Percentiles rank a stretch among this genome's conserved stretches.
Evolutionary conservation across 2,888 invertebrate genomes (phyloP).

Genomic region (Germaria angustata): DNA sequence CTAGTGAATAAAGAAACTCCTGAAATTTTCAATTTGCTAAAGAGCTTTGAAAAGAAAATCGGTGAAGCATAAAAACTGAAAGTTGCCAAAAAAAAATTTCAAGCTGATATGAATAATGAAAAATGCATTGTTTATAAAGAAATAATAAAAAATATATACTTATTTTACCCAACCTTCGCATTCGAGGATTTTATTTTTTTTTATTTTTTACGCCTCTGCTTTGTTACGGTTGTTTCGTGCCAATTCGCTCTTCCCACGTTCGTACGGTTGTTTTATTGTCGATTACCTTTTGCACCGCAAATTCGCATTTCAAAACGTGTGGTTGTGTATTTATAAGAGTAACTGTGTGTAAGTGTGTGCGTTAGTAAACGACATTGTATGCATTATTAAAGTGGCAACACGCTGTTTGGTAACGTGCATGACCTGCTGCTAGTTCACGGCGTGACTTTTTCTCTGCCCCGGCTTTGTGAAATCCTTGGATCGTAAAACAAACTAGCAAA

Average conservation of each 20-base stretch:
- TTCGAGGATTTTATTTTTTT: constrained; percentile 52
- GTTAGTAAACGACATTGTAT: constrained; percentile 18
- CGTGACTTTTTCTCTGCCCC: constrained; percentile 21
- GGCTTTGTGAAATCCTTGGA: not conserved
- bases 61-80: constrained; percentile 8
- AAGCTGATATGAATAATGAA: not conserved
- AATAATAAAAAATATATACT: not conserved
- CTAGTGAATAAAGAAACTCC: not conserved
- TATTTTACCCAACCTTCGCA: constrained; percentile 35
- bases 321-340: constrained; percentile 27
- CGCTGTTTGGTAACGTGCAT: constrained; percentile 53
- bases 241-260: constrained; percentile 63
- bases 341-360: constrained; percentile 11
- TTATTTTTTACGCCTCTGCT: constrained; percentile 65
- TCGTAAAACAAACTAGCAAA: constrained; percentile 14
- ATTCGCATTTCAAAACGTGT: constrained; percentile 65
- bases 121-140: constrained; percentile 33
- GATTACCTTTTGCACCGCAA: constrained; percentile 60
- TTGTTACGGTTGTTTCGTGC: constrained; percentile 62
- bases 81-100: not conserved
- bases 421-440: constrained; percentile 47
- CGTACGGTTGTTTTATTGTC: constrained; percentile 57
- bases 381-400: constrained; percentile 50
- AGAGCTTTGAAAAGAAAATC: not conserved
- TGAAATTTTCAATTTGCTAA: not conserved